These are phyloP conservation scores for Bursaphelenchus okinawaensis DNA, from an alignment of 2,888 invertebrate species.

Conservation along the genomic window DNA sequence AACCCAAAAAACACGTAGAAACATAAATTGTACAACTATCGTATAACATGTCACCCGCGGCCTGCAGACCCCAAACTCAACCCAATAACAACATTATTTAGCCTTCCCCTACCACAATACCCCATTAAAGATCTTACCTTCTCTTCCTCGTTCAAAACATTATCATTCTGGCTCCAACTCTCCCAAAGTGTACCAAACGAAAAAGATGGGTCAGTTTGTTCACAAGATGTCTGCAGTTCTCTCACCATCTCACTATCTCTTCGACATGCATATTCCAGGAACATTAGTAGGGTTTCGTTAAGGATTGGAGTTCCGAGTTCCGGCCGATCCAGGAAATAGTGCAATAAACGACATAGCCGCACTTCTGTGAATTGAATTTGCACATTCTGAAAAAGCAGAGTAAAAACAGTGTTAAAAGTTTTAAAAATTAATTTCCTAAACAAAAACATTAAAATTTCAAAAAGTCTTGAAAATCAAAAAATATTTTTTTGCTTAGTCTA, in stretches of 20 bases:
- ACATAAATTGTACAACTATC: conserved; percentile 8
- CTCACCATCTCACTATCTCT: conserved; percentile 21
- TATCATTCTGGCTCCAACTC: background rate
- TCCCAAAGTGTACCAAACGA: conserved; percentile 3
- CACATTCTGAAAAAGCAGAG: conserved; percentile 26
- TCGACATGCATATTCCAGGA: conserved; percentile 64
- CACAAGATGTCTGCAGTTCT: conserved; percentile 28
- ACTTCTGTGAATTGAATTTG: conserved; percentile 57
- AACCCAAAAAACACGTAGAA: conserved; percentile 20
- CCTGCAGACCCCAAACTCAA: too few relatives aligned
- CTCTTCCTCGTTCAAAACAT: background rate
- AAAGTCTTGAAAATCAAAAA: conserved; percentile 7
- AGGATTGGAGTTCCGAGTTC: conserved; percentile 76
- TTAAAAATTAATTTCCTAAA: too few relatives aligned
- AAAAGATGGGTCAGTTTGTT: conserved; percentile 30
- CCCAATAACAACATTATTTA: too few relatives aligned
- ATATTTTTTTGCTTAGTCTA: too few relatives aligned
- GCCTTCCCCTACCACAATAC: too few relatives aligned
- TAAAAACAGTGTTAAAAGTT: background rate
- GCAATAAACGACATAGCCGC: conserved; percentile 69
- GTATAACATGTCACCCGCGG: too few relatives aligned
- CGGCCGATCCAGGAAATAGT: conserved; percentile 77
- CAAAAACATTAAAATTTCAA: too few relatives aligned
- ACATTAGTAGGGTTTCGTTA: conserved; percentile 73
- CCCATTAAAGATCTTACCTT: too few relatives aligned